Evolutionary conservation across 2,888 invertebrate species (phyloP).

Genomic region (Spodoptera littoralis): DNA sequence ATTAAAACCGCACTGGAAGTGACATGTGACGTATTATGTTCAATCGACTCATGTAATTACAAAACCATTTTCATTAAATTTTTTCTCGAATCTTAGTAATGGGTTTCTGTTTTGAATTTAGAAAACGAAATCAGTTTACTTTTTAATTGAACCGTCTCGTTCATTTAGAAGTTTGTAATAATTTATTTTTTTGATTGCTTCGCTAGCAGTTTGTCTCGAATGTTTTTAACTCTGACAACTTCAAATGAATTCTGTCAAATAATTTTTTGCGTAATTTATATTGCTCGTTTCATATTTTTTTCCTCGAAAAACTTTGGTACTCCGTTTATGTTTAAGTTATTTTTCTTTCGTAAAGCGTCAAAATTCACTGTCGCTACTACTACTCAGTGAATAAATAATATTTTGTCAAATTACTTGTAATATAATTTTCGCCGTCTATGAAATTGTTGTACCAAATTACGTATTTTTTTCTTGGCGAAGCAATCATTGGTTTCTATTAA

Average conservation of each 20-base stretch:
- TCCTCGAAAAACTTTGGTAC: background rate
- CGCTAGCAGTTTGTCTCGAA: slow-evolving; percentile 6
- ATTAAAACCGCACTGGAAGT: slow-evolving; percentile 30
- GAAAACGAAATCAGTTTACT: slow-evolving; percentile 20
- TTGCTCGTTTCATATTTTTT: background rate
- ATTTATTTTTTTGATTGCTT: slow-evolving; percentile 27
- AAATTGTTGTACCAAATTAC: too few species aligned
- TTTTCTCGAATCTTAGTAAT: slow-evolving; percentile 15
- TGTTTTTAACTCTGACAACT: slow-evolving; percentile 11
- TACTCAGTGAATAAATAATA: background rate
- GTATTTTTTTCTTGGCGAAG: too few species aligned
- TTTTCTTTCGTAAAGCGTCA: background rate
- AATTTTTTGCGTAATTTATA: background rate
- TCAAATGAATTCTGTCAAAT: slow-evolving; percentile 10
- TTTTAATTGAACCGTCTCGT: slow-evolving; percentile 23
- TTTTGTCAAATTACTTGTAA: background rate
- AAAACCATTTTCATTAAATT: slow-evolving; percentile 8
- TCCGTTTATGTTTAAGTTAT: background rate
- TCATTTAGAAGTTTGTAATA: slow-evolving; percentile 25
- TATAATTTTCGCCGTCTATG: too few species aligned
- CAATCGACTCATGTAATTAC: slow-evolving; percentile 1
- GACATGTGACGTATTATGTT: slow-evolving; percentile 7
- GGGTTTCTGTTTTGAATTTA: slow-evolving; percentile 19
- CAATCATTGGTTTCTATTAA: too few species aligned
- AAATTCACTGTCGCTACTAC: background rate